A percentile compares a stretch with the other conserved stretches of the same genome.
phyloP scores from a whole-genome alignment of 2,113 vertebrate genomes.

The Noctilio leporinus region DNA sequence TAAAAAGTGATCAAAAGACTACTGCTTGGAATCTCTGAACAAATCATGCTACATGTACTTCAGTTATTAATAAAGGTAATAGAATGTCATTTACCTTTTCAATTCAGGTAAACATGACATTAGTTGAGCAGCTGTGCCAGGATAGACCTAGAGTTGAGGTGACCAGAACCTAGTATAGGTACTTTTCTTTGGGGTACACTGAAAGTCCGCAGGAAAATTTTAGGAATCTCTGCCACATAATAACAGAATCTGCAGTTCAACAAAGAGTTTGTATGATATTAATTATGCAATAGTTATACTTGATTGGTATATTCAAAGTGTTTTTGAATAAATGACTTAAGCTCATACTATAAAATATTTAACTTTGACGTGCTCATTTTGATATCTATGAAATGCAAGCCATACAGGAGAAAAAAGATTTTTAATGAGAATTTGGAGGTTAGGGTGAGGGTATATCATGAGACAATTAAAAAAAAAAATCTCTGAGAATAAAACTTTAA shows the following conservation, averaged over 20 bases:
- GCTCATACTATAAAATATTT: not conserved
- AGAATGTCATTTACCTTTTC: not conserved
- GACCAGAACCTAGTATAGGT: not conserved
- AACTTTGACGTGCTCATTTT: not conserved
- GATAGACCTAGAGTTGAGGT: not conserved
- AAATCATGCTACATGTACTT: not conserved
- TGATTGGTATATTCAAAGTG: not conserved
- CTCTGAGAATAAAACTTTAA: slow-evolving; percentile 1
- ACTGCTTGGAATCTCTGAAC: not conserved
- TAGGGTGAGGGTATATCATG: not conserved
- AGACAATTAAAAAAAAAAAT: not conserved
- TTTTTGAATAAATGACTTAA: not conserved
- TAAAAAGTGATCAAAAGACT: not conserved
- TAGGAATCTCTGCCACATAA: not conserved
- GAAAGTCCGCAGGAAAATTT: not conserved
- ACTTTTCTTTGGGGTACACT: not conserved
- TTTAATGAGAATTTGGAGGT: not conserved
- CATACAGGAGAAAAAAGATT: not conserved
- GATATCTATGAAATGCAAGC: not conserved
- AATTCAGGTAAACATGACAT: not conserved
- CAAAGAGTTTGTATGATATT: not conserved
- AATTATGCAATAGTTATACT: not conserved
- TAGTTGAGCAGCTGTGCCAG: not conserved
- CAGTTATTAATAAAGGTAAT: not conserved
- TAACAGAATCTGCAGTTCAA: not conserved